These are phyloP conservation scores for Caenorhabditis briggsae DNA, from an alignment of 1,140 invertebrate genomes.

Conservation along the genomic window DNA sequence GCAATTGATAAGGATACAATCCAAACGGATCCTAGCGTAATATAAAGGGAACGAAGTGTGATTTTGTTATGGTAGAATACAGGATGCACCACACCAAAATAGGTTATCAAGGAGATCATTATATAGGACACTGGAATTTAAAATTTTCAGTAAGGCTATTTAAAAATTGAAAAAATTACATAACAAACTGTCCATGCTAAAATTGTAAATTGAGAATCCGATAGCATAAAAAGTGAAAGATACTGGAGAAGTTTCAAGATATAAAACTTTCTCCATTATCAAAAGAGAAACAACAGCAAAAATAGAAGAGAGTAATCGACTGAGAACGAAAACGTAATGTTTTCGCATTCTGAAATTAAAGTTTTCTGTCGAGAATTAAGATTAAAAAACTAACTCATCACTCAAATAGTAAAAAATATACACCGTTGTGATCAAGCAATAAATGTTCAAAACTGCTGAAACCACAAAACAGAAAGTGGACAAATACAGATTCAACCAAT, in stretches of 20 bases:
- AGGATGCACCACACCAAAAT: constrained; percentile 7
- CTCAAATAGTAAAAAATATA: neutral
- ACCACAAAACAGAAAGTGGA: neutral
- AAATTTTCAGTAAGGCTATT: neutral
- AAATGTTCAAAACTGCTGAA: constrained; percentile 1
- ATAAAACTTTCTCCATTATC: neutral
- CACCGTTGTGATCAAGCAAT: neutral
- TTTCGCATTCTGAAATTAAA: constrained; percentile 12
- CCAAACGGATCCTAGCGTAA: neutral
- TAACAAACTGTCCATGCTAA: constrained; percentile 21
- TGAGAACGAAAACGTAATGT: constrained; percentile 20
- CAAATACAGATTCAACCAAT: neutral
- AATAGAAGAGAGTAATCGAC: constrained; percentile 3
- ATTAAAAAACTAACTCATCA: neutral
- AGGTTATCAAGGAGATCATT: constrained; percentile 13
- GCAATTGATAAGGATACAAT: neutral
- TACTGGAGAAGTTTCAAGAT: neutral
- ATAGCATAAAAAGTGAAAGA: constrained; percentile 11
- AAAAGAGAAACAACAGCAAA: neutral
- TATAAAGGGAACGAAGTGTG: neutral
- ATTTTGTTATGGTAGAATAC: neutral
- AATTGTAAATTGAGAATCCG: constrained; percentile 13
- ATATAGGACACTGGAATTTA: constrained; percentile 1
- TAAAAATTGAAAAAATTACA: neutral
- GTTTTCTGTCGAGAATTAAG: neutral